Evolutionary conservation across 2,888 invertebrate species (phyloP).

Genomic region (Eucriotettix oculatus): DNA sequence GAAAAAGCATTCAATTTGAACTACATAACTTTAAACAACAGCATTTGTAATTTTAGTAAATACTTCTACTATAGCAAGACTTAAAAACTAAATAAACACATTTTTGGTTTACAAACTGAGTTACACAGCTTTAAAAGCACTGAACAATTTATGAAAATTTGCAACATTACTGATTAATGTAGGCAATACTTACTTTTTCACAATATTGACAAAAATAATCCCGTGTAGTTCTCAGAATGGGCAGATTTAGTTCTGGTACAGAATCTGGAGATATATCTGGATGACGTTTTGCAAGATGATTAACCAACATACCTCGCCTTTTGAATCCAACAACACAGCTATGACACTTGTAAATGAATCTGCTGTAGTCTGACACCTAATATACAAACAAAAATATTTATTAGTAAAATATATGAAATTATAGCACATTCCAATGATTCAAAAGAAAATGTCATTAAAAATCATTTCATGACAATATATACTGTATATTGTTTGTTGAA

Average conservation of each 20-base stretch:
- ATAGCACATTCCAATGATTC: too few species aligned
- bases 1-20: too few species aligned
- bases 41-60: too few species aligned
- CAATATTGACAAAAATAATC: slow-evolving; percentile 76
- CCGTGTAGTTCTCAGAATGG: slow-evolving; percentile 56
- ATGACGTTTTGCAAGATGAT: slow-evolving; percentile 67
- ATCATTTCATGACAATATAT: too few species aligned
- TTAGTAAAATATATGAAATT: neutral
- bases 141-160: too few species aligned
- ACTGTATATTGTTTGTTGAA: too few species aligned
- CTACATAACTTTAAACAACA: too few species aligned
- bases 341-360: slow-evolving; percentile 61
- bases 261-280: slow-evolving; percentile 44
- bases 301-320: slow-evolving; percentile 69
- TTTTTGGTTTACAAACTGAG: too few species aligned
- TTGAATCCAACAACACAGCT: slow-evolving; percentile 60
- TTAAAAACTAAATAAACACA: too few species aligned
- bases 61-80: too few species aligned
- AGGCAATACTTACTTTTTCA: slow-evolving; percentile 36
- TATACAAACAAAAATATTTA: neutral
- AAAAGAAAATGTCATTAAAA: too few species aligned
- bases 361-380: slow-evolving; percentile 38
- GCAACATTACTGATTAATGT: neutral
- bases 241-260: slow-evolving; percentile 57
- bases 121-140: too few species aligned